Base-by-base conservation (phyloP, 2,113 vertebrate species). In the Oreochromis spilurus region DNA sequence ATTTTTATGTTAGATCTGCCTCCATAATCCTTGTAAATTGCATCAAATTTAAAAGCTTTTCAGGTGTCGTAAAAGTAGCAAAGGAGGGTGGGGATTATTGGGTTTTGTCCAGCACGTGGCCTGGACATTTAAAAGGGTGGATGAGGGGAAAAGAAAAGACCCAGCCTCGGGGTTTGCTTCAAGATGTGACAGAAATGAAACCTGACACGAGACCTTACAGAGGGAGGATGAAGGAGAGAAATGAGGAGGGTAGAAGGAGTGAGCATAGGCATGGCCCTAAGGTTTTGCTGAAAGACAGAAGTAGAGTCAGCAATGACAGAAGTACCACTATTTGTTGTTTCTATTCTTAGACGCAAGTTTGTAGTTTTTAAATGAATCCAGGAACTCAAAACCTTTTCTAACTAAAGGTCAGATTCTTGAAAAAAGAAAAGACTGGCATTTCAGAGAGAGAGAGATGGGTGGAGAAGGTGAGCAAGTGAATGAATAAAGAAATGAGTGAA, bases 161-260 rank as follows among this genome's bases (percentile, higher is more conserved):
- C 19, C 9, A 21, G 75, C 87, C 40, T 4, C 40, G 9, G 81
- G 87, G 78, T 70, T 84, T 36, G 58, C 72, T 89, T 89, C 17
- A 21, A 77, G 55, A 89, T 67, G 77, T 85, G 72, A 84, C 83
- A 70, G 45, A 78, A 83, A 92, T 77, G 2, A 31, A 82, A 65
- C 21, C 79, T 87, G 92, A 84, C 84, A 60, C 2, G 8, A 48
- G 82, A 91, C 29, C 70, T 58, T 52, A 75, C 3, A 48, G 29
- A 48, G 38, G 17, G 21, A 67, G 52, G 45, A 79, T 17, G 43
- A 52, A 16, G 31, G 21, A 13, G 9, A 29, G 60, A 80, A 48
- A 82, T 2, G 53, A 67, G 40, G 13, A 72, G 38, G 17, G 50
- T 34, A 24, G 24, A 43, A 24, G 40, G 36, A 57, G 6, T 36